Evolutionary conservation across 2,797 vertebrate genomes (phyloP).

Genomic region (Psittacula derbiana): DNA sequence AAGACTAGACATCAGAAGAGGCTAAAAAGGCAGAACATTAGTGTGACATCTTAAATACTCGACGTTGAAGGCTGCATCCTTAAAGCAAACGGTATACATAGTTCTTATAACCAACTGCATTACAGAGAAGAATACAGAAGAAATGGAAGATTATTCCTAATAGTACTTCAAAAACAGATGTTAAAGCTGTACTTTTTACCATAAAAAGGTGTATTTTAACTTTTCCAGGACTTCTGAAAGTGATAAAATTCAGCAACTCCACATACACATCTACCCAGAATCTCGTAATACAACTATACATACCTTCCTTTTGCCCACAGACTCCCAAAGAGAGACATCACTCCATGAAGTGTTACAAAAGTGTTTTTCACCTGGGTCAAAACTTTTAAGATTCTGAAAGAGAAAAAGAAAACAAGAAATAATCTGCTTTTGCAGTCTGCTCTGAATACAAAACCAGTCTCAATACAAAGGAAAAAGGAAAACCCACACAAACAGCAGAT

Average conservation of each 20-base stretch:
- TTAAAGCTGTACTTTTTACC: not conserved
- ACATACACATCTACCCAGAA: not conserved
- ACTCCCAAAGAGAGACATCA: conserved; percentile 88
- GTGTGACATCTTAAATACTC: not conserved
- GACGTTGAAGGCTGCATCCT: not conserved
- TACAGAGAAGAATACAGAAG: not conserved
- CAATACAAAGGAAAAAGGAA: not conserved
- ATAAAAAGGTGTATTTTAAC: not conserved
- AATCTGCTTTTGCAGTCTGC: not conserved
- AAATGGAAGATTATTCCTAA: not conserved
- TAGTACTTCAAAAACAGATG: not conserved
- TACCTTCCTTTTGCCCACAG: conserved; percentile 81
- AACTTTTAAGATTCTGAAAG: conserved; percentile 83
- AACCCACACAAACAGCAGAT: not conserved
- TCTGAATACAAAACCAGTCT: not conserved
- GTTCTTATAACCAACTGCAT: not conserved
- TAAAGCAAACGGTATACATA: accelerated
- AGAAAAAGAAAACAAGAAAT: conserved; percentile 40
- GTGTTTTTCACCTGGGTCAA: conserved; percentile 83
- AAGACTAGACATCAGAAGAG: not conserved
- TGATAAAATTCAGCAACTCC: not conserved
- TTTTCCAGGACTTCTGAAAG: not conserved
- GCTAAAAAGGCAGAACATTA: not conserved
- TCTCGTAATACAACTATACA: not conserved
- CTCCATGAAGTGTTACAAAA: conserved; percentile 90